These are phyloP conservation scores for Octopus bimaculoides DNA, from an alignment of 1,140 invertebrate species.

Conservation along the genomic window DNA sequence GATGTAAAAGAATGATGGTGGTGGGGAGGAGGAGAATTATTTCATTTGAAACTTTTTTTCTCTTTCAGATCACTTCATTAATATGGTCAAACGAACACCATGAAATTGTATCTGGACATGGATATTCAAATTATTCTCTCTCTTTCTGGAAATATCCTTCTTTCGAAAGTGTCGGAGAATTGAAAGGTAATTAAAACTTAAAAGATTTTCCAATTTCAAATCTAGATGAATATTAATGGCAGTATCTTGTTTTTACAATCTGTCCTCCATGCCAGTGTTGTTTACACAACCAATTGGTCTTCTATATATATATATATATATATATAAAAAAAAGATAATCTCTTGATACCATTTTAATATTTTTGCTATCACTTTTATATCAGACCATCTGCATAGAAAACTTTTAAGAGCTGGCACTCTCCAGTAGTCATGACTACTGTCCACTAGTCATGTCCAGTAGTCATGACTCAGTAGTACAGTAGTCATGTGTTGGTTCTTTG, in stretches of 20 bases:
- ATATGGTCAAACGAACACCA: slow-evolving; percentile 91
- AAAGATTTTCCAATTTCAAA: neutral
- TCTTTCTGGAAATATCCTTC: slow-evolving; percentile 94
- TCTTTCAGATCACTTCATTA: slow-evolving; percentile 76
- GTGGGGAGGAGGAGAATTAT: no score
- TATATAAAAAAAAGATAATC: neutral
- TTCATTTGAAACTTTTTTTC: neutral
- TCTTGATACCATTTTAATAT: neutral
- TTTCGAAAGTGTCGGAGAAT: slow-evolving; percentile 70
- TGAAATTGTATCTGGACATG: slow-evolving; percentile 93
- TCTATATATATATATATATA: neutral
- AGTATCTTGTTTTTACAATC: neutral
- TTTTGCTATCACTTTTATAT: no score
- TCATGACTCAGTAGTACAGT: no score
- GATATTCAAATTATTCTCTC: slow-evolving; percentile 90
- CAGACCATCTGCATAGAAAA: no score
- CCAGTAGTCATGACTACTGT: no score
- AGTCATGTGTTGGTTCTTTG: no score
- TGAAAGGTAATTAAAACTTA: slow-evolving; percentile 56
- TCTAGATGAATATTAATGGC: neutral
- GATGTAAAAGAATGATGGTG: no score
- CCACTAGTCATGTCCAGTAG: no score
- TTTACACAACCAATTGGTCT: no score
- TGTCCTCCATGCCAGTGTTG: neutral
- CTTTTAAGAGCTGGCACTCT: no score